Evolutionary conservation across 2,797 vertebrate species (phyloP), one percentile per base, ranked within the genome.

Genomic region (Falco rusticolus): DNA sequence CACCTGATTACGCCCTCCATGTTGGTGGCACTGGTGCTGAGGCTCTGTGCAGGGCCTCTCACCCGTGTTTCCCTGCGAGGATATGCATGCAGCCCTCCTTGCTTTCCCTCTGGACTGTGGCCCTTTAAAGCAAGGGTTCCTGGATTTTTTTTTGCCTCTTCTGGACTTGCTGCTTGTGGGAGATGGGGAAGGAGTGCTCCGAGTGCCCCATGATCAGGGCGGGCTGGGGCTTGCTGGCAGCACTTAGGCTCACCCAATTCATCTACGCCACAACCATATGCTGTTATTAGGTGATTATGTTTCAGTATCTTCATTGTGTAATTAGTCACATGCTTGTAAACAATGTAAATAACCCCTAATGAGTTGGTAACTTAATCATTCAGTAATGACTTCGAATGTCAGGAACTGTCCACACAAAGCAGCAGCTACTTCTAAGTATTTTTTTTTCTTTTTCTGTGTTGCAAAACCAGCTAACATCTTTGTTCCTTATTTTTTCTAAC

Each of bases 311-410:
- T 94, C 93, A 88, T 80, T 95, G 89, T 95, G 90, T 95, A 93
- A 97, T 96, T 97, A 92, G 93, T 89, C 94, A 92, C 81, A 80
- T 96, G 95, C 86, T 95, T 10, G 20, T 93, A 94, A 94, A 88
- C 90, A 89, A 89, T 94, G 86, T 95, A 96, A 96, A 91, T 92
- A 95, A 75, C 34, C 69, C 71, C 79, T 90, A 95, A 95, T 76
- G 90, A 96, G 71, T 69, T 82, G 54, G 87, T 59, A 93, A 72
- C 87, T 93, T 93, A 95, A 96, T 93, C 68, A 93, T 79, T 89
- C 65, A 87, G 84, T 90, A 94, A 91, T 64, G 68, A 88, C 57
- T 91, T 83, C 13, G 37, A 93, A 84, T 89, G 74, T 88, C 86
- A 94, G 77, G 59, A 94, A 57, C 77, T 66, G n/a, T 87, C 77